These are phyloP conservation scores for Grapholita molesta DNA, from an alignment of 1,140 invertebrate genomes.

Conservation along the genomic window DNA sequence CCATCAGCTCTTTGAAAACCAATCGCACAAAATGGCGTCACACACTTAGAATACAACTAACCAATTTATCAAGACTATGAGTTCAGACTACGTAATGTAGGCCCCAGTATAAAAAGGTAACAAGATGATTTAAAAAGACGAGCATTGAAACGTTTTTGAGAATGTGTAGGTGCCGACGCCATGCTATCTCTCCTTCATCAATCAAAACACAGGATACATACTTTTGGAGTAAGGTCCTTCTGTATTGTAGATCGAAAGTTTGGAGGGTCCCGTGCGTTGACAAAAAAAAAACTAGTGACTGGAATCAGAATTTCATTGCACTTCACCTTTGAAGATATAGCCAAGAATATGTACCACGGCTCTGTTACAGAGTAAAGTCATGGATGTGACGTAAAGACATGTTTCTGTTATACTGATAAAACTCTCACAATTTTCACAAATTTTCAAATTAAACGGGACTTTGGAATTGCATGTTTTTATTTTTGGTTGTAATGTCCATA, in stretches of 20 bases:
- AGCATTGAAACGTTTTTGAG: not conserved
- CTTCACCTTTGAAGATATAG: no score
- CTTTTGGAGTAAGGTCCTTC: constrained; percentile 30
- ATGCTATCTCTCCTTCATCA: constrained; percentile 57
- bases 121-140: not conserved
- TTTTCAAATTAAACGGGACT: no score
- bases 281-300: not conserved
- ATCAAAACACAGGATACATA: constrained; percentile 71
- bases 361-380: no score
- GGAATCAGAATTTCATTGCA: no score
- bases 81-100: constrained; percentile 41
- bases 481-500: no score
- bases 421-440: no score
- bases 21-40: constrained; percentile 35
- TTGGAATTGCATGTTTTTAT: no score
- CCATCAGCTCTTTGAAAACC: constrained; percentile 20
- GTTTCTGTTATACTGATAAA: no score
- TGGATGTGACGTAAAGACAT: no score
- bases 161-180: constrained; percentile 34
- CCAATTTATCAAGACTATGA: constrained; percentile 60
- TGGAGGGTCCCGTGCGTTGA: not conserved
- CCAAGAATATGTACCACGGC: no score
- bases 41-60: constrained; percentile 48
- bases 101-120: not conserved
- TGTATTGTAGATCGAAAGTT: not conserved